A percentile compares a stretch with the other conserved stretches of the same genome.
Conservation (phyloP, 2,113 vertebrate genomes). For the Thinocorus orbignyianus region DNA sequence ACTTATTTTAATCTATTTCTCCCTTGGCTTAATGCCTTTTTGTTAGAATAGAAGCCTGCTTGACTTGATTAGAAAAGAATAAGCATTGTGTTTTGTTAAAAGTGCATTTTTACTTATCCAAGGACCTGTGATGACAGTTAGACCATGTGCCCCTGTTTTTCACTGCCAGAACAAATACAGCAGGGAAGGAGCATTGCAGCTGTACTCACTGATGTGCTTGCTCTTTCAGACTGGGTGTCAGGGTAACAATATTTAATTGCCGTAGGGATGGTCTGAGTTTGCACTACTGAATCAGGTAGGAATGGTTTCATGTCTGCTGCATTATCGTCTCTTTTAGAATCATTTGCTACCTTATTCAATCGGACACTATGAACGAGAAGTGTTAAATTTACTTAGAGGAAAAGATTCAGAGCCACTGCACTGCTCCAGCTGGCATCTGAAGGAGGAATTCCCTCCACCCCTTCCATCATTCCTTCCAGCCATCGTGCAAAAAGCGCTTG, state of each 20-base stretch:
- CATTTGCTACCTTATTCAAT: neutral
- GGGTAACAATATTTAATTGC: neutral
- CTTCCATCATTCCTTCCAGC: neutral
- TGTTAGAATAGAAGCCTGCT: neutral
- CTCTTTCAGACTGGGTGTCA: neutral
- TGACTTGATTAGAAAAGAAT: neutral
- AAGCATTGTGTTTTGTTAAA: neutral
- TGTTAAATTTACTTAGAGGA: neutral
- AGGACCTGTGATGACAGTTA: neutral
- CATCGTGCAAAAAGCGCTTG: neutral
- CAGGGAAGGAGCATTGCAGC: neutral
- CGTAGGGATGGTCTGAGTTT: neutral
- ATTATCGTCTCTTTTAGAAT: neutral
- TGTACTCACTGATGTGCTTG: neutral
- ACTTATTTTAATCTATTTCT: neutral
- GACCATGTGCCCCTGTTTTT: neutral
- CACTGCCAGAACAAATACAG: neutral
- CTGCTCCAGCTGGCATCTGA: neutral
- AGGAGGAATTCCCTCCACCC: neutral
- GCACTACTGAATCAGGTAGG: neutral
- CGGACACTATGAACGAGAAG: neutral
- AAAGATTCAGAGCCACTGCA: neutral
- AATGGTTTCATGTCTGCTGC: neutral
- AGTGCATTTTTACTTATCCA: neutral
- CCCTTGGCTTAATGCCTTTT: neutral